Conservation (phyloP, 2,797 vertebrate species). For the Kryptolebias ocellatus region DNA sequence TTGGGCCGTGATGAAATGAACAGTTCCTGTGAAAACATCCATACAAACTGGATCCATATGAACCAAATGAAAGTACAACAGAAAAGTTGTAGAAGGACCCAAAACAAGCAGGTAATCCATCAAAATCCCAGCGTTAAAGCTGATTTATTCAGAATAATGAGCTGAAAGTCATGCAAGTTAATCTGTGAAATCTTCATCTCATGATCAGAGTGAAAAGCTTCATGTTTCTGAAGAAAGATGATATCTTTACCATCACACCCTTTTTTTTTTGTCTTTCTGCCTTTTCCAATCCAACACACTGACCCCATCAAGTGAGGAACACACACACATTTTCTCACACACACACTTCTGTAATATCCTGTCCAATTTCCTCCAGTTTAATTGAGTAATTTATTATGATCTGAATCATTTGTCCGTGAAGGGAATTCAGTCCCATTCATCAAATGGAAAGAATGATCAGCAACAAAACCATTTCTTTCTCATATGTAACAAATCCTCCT, state of each 20-base stretch:
- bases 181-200: slow-evolving; percentile 4
- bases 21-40: no score
- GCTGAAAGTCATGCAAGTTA: no score
- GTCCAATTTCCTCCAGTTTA: slow-evolving; percentile 33
- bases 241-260: slow-evolving; percentile 9
- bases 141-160: neutral
- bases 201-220: neutral
- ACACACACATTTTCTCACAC: slow-evolving; percentile 5
- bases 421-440: slow-evolving; percentile 7
- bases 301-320: slow-evolving; percentile 24
- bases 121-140: neutral
- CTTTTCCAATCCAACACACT: slow-evolving; percentile 29
- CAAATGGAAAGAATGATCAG: slow-evolving; percentile 17
- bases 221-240: neutral
- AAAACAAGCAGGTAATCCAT: neutral
- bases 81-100: neutral
- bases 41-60: no score
- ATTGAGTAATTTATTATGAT: slow-evolving; percentile 40
- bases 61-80: neutral
- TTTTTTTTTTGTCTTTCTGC: neutral
- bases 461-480: neutral
- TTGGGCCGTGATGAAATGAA: no score
- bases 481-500: neutral
- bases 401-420: slow-evolving; percentile 18
- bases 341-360: slow-evolving; percentile 15